Evolutionary conservation across 2,888 invertebrate genomes (phyloP).

Genomic region (Xestia c-nigrum): DNA sequence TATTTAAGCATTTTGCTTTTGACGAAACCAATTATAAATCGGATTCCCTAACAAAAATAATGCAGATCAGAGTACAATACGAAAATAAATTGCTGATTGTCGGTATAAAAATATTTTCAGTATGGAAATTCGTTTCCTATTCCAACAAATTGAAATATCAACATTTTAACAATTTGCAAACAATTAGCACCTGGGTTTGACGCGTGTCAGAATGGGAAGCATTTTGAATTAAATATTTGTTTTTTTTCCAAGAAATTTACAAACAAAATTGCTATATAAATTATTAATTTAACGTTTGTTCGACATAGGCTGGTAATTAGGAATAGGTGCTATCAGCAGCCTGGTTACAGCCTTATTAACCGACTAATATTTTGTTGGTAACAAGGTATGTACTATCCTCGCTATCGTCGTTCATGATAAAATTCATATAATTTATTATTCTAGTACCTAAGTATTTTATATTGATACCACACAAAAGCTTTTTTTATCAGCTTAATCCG

Average conservation of each 20-base stretch:
- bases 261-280: background rate
- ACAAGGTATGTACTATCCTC: background rate
- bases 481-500: too few relatives aligned
- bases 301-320: background rate
- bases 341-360: background rate
- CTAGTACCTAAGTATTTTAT: background rate
- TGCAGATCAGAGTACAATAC: constrained; percentile 12
- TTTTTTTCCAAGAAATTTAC: constrained; percentile 1
- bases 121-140: constrained; percentile 48
- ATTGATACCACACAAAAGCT: background rate
- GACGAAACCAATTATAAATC: constrained; percentile 24
- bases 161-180: constrained; percentile 52
- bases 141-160: constrained; percentile 33
- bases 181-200: constrained; percentile 54
- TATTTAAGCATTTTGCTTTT: background rate
- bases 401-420: background rate
- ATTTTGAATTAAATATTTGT: constrained; percentile 22
- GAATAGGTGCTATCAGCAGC: background rate
- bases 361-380: background rate
- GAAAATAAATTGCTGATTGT: constrained; percentile 40
- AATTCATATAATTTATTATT: background rate
- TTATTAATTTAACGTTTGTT: constrained; percentile 1
- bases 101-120: constrained; percentile 36
- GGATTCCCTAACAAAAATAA: constrained; percentile 27
- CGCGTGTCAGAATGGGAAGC: constrained; percentile 32